Evolutionary conservation across 2,113 vertebrate genomes (phyloP).

Genomic region (Nothocercus nigrocapillus): DNA sequence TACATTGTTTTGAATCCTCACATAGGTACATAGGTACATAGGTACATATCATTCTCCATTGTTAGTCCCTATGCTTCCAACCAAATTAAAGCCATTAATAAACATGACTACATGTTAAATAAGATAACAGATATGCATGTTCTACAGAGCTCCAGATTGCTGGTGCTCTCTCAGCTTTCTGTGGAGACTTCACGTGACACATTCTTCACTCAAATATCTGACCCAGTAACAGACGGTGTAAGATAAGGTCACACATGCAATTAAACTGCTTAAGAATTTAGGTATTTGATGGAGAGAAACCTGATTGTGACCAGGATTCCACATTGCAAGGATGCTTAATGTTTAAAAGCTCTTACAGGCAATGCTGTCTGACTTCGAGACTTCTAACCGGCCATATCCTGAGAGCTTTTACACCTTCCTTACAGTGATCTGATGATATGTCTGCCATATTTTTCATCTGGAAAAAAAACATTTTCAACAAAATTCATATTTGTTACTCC

Average conservation of each 20-base stretch:
- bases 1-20: not conserved
- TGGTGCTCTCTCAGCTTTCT: not conserved
- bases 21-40: too few relatives aligned
- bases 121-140: not conserved
- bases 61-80: not conserved
- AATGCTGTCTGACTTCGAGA: not conserved
- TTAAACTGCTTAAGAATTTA: not conserved
- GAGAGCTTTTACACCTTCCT: rapidly evolving
- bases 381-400: not conserved
- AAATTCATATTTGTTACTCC: not conserved
- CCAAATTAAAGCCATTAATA: not conserved
- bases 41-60: not conserved
- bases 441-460: not conserved
- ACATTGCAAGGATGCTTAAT: not conserved
- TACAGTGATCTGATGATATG: not conserved
- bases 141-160: not conserved
- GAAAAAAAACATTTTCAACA: not conserved
- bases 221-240: not conserved
- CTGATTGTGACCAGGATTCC: not conserved
- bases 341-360: not conserved
- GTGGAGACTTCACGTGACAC: not conserved
- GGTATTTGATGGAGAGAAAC: not conserved
- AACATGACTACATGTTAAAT: not conserved
- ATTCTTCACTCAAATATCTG: not conserved
- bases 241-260: not conserved